These are phyloP conservation scores for Epinotia bilunana DNA, from an alignment of 2,888 invertebrate species.

Conservation along the genomic window DNA sequence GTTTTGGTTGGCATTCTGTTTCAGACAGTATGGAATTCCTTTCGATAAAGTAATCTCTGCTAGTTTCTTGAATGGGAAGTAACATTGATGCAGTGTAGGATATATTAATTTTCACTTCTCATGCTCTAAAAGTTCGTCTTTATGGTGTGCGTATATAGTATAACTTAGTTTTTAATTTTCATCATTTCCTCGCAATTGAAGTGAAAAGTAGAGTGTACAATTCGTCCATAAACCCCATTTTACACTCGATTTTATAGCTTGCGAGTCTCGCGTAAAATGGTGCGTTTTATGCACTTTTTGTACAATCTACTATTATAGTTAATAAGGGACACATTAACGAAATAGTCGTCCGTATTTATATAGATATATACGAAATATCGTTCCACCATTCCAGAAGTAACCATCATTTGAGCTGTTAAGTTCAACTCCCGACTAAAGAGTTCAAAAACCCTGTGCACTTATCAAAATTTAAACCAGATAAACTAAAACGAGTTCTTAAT, in stretches of 20 bases:
- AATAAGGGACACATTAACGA: not conserved
- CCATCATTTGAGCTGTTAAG: not conserved
- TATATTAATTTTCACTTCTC: too few relatives aligned
- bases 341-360: not conserved
- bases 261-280: too few relatives aligned
- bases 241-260: too few relatives aligned
- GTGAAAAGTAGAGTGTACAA: too few relatives aligned
- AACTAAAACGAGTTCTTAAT: conserved; percentile 33
- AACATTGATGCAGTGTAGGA: too few relatives aligned
- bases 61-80: not conserved
- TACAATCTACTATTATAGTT: too few relatives aligned
- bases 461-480: conserved; percentile 26
- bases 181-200: too few relatives aligned
- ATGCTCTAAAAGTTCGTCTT: too few relatives aligned
- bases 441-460: conserved; percentile 7
- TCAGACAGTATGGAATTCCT: not conserved
- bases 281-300: too few relatives aligned
- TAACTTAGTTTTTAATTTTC: too few relatives aligned
- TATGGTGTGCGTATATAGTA: too few relatives aligned
- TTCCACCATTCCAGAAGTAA: not conserved
- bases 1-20: not conserved
- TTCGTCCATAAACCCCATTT: too few relatives aligned
- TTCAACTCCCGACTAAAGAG: not conserved
- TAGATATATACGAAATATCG: not conserved
- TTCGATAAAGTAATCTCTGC: not conserved